A percentile compares a stretch with the other conserved stretches of the same genome.
phyloP scores from a whole-genome alignment of 2,888 invertebrate species.

The Acanthopleura granulata region DNA sequence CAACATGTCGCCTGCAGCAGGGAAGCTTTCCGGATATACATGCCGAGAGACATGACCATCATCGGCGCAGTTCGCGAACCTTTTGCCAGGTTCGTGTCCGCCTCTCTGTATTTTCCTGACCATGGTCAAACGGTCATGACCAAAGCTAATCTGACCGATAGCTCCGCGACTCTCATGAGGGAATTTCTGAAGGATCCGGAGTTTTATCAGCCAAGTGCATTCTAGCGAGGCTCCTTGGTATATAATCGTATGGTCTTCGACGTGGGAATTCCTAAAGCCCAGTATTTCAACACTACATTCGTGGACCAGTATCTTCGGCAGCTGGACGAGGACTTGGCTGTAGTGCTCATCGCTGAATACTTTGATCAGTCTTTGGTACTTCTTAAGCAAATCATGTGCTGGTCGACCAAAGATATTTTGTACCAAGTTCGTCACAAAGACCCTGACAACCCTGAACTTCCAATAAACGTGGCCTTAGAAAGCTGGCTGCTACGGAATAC shows the following conservation, averaged over 20 bases:
- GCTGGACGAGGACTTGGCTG: slow-evolving; percentile 5
- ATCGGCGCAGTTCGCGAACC: slow-evolving; percentile 1
- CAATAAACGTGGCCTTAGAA: too few species aligned
- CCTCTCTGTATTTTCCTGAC: not conserved
- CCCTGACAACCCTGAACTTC: not conserved
- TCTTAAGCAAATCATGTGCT: slow-evolving; percentile 3
- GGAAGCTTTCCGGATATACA: not conserved
- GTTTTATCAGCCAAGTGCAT: not conserved
- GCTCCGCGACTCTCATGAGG: not conserved
- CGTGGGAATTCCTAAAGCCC: not conserved
- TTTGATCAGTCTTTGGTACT: too few species aligned
- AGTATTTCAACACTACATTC: not conserved
- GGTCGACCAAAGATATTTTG: slow-evolving; percentile 6
- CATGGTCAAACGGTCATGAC: not conserved
- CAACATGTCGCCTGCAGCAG: slow-evolving; percentile 13
- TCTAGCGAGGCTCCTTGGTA: not conserved
- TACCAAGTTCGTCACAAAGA: not conserved
- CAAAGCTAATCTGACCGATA: not conserved
- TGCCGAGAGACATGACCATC: not conserved
- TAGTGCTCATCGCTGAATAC: not conserved
- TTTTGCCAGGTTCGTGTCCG: not conserved
- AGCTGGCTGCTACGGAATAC: not conserved
- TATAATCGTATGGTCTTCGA: slow-evolving; percentile 1
- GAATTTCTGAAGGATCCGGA: not conserved
- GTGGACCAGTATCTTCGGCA: not conserved